Conservation (phyloP, 2,113 vertebrate genomes). For the Paramormyrops kingsleyae region DNA sequence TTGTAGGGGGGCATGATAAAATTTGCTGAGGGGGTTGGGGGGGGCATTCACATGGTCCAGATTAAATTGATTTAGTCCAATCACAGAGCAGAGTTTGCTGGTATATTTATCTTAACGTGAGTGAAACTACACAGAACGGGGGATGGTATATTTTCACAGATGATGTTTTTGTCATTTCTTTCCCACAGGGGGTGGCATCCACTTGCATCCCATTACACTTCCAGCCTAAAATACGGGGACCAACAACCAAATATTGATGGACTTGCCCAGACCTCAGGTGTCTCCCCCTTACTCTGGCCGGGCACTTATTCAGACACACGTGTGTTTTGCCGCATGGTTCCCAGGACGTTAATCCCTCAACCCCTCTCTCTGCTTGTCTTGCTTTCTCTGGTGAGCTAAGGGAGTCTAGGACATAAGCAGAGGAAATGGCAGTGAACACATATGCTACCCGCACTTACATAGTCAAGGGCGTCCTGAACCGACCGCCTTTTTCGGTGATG, state of each 20-base stretch:
- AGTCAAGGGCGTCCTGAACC: background rate
- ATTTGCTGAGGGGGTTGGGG: background rate
- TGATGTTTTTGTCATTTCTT: background rate
- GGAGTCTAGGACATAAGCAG: background rate
- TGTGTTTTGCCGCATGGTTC: conserved; percentile 11
- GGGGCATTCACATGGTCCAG: background rate
- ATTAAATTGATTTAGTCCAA: background rate
- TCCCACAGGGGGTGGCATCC: background rate
- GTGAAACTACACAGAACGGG: background rate
- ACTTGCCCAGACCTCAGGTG: background rate
- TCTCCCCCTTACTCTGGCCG: background rate
- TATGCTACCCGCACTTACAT: background rate
- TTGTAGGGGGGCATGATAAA: background rate
- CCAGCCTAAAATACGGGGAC: background rate
- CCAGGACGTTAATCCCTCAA: conserved; percentile 14
- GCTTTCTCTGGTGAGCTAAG: background rate
- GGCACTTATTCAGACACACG: conserved; percentile 18
- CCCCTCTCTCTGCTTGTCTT: background rate
- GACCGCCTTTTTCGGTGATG: background rate
- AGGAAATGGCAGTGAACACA: background rate
- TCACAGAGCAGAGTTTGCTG: background rate
- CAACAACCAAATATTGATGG: background rate
- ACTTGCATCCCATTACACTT: background rate
- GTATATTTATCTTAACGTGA: background rate
- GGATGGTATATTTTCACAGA: background rate